Percentiles rank a stretch among this genome's conserved stretches.
phyloP scores from a whole-genome alignment of 2,113 vertebrate genomes.

The Daboia siamensis region DNA sequence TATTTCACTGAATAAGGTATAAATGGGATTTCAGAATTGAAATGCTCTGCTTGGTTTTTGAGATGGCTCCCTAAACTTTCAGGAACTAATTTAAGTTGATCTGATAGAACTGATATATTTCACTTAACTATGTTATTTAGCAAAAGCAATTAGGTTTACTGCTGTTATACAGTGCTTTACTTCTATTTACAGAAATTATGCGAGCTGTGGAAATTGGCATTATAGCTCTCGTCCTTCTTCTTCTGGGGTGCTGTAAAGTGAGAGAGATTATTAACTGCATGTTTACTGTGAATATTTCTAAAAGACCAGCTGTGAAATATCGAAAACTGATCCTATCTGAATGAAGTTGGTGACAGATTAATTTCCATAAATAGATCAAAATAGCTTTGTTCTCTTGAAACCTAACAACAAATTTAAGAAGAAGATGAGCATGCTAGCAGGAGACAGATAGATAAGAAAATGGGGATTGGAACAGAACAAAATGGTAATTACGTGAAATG shows the following conservation, averaged over 20 bases:
- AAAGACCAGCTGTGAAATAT: constrained; percentile 31
- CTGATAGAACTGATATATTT: constrained; percentile 31
- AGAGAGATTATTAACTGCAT: constrained; percentile 32
- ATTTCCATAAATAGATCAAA: constrained; percentile 61
- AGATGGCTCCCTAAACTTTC: constrained; percentile 37
- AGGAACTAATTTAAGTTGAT: constrained; percentile 31
- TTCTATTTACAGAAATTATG: constrained; percentile 48
- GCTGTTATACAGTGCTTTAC: constrained; percentile 39
- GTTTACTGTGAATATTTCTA: constrained; percentile 47
- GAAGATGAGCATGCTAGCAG: constrained; percentile 48
- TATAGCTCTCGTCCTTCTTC: constrained; percentile 35
- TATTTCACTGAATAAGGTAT: neutral
- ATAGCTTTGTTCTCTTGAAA: constrained; percentile 53
- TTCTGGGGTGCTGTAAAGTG: constrained; percentile 47
- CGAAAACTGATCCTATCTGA: constrained; percentile 24
- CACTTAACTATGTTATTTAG: constrained; percentile 52
- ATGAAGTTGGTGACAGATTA: constrained; percentile 45
- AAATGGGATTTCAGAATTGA: constrained; percentile 30
- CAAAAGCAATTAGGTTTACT: constrained; percentile 44
- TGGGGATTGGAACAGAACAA: constrained; percentile 13
- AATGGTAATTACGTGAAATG: constrained; percentile 13
- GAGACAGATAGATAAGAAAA: constrained; percentile 49
- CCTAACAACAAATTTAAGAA: constrained; percentile 54
- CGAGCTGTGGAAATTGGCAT: constrained; percentile 49
- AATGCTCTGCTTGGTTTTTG: constrained; percentile 42